A percentile compares a stretch with the other conserved stretches of the same genome.
phyloP scores from a whole-genome alignment of 2,888 invertebrate species.

The Molorchus minor region DNA sequence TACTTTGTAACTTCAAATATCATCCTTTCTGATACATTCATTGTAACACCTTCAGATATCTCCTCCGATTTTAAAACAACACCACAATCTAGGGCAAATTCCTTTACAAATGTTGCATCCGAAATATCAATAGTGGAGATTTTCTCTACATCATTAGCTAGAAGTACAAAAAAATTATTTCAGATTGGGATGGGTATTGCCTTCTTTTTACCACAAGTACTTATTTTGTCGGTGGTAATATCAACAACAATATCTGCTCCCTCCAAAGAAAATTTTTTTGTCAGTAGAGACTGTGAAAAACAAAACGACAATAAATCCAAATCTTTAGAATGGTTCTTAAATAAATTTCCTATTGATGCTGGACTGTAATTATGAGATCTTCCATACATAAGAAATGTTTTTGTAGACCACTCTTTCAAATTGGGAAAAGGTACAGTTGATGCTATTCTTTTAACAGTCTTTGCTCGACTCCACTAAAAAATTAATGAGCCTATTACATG shows the following conservation, averaged over 20 bases:
- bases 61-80: slow-evolving; percentile 63
- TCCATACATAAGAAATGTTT: slow-evolving; percentile 63
- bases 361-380: slow-evolving; percentile 62
- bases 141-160: slow-evolving; percentile 28
- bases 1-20: slow-evolving; percentile 65
- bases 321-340: slow-evolving; percentile 44
- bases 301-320: slow-evolving; percentile 41
- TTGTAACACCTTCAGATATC: slow-evolving; percentile 61
- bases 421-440: slow-evolving; percentile 42
- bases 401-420: slow-evolving; percentile 60
- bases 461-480: slow-evolving; percentile 68
- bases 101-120: slow-evolving; percentile 59
- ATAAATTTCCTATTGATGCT: slow-evolving; percentile 52
- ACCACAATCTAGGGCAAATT: slow-evolving; percentile 62
- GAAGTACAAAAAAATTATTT: slow-evolving; percentile 5
- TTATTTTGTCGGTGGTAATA: slow-evolving; percentile 36
- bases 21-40: slow-evolving; percentile 64
- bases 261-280: slow-evolving; percentile 4
- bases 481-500: slow-evolving; percentile 18
- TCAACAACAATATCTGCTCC: slow-evolving; percentile 30
- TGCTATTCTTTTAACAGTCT: slow-evolving; percentile 57
- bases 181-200: neutral
- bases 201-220: neutral
- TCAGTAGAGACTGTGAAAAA: slow-evolving; percentile 28
- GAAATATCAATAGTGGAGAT: slow-evolving; percentile 41